Base-by-base conservation (phyloP, 2,113 vertebrate species). In the Bombycilla garrulus region DNA sequence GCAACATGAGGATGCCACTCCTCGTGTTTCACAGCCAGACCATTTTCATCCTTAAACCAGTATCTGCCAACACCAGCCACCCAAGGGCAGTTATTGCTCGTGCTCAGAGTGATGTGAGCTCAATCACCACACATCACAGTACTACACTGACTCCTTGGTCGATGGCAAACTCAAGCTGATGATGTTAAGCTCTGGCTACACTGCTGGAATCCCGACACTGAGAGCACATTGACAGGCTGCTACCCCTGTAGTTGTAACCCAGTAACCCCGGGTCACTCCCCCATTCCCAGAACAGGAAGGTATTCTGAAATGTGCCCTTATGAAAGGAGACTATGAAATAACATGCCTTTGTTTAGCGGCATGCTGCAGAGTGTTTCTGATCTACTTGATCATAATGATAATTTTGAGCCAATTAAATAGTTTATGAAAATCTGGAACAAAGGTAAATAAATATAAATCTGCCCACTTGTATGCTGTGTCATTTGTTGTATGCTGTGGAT, bases 321-420 rank as follows among this genome's bases (percentile, higher is more conserved):
- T 54, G 42, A 81, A 92, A 90, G 64, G 23, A 87, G 89, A 76
- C 35, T 9, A 16, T 4, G 11, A 78, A 78, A 51, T 62, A 90
- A 71, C 69, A 91, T n/a, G 57, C 70, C 76, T 92, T 81, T 94
- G 95, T 88, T 92, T 62, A 74, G 64, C 36, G 60, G 62, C 60
- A 86, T n/a, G 29, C 60, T 73, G 64, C 47, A 36, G 29, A 83
- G 58, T 0, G 2, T 86, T 94, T 93, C 72, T 67, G 91, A 60
- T 95, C 72, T 90, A 62, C 24, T 96, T 90, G 71, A 73, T 56
- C 56, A 48, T 80, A 86, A 86, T 78, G 73, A 54, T 60, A 81
- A 96, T 74, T 94, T 78, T 0, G 5, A 88, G 71, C 60, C 86
- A 93, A 93, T 93, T 94, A 94, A 86, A 90, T 54, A 78, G 26